Evolutionary conservation across 1,140 invertebrate species (phyloP).

Genomic region (Anoplophora glabripennis): DNA sequence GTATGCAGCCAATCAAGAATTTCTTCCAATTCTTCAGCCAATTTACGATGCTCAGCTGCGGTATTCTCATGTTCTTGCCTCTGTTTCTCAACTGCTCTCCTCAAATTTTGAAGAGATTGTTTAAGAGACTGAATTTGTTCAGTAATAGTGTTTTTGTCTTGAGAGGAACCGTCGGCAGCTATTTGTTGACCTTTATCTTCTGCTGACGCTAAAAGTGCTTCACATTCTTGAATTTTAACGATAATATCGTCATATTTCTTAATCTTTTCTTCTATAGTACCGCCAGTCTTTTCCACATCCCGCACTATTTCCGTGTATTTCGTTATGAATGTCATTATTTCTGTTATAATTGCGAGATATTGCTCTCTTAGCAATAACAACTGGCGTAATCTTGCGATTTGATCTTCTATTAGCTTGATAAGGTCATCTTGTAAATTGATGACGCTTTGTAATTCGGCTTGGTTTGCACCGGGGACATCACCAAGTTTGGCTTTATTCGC

Average conservation of each 20-base stretch:
- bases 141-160: slow-evolving; percentile 82
- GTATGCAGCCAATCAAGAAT: slow-evolving; percentile 81
- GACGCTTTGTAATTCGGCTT: slow-evolving; percentile 74
- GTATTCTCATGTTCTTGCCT: slow-evolving; percentile 82
- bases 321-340: slow-evolving; percentile 82
- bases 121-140: slow-evolving; percentile 84
- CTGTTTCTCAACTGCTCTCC: slow-evolving; percentile 79
- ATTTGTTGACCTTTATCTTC: slow-evolving; percentile 91
- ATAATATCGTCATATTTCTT: slow-evolving; percentile 84
- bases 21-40: slow-evolving; percentile 75
- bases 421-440: slow-evolving; percentile 80
- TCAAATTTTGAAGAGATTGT: slow-evolving; percentile 74
- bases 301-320: slow-evolving; percentile 83
- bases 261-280: slow-evolving; percentile 81
- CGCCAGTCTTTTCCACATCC: slow-evolving; percentile 78
- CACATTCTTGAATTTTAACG: slow-evolving; percentile 81
- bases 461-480: slow-evolving; percentile 70
- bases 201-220: slow-evolving; percentile 80
- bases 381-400: slow-evolving; percentile 75
- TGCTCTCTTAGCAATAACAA: slow-evolving; percentile 79
- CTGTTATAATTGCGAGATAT: slow-evolving; percentile 78
- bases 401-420: slow-evolving; percentile 77
- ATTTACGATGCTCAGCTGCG: slow-evolving; percentile 81
- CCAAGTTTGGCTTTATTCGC: slow-evolving; percentile 76
- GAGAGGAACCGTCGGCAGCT: slow-evolving; percentile 78